Evolutionary conservation across 1,140 invertebrate genomes (phyloP), one percentile per base, ranked within the genome.

Genomic region (Phymorhynchus buccinoides): DNA sequence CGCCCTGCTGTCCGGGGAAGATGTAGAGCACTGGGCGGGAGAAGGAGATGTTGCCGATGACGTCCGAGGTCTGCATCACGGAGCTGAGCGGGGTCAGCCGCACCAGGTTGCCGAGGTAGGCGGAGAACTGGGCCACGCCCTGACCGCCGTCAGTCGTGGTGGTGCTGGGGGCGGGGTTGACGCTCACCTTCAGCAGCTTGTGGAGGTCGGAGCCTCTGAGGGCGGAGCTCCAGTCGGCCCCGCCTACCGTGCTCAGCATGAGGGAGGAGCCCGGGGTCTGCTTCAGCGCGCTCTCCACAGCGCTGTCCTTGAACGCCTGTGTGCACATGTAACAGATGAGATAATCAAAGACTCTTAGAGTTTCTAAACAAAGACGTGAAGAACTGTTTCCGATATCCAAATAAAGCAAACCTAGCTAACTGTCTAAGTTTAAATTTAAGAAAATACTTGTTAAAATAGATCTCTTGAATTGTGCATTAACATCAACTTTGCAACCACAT

Each of bases 11-110:
- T 77, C 97, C 97, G 16, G 98, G 98, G 95, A 99, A 99, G 87
- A 99, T 97, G 94, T 99, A 99, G 18, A 99, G 95, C 0, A 98
- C 99, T 32, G 98, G 98, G 94, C 98, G 96, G 90, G 96, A 97
- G 93, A 99, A 99, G 85, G 97, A 95, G 90, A 99, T 98, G 93
- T 98, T 99, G 84, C 98, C 98, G 71, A 99, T 98, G 83, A 99
- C 97, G 91, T 99, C 97, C 39, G 97, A 98, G 71, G 97, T 96
- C 91, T 97, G 96, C 91, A 99, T 95, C 84, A 98, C 94, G 88
- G 97, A 96, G 88, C 97, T 96, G 86, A 98, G 84, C 27, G 91
- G 89, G 44, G 91, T 90, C 52, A 89, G 87, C 84, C 88, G 91
- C 22, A 95, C 85, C 86, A 93, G 93, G 68, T 91, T 91, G 66